phyloP scores from a whole-genome alignment of 2,113 vertebrate species.

The Synodontis membranacea region DNA sequence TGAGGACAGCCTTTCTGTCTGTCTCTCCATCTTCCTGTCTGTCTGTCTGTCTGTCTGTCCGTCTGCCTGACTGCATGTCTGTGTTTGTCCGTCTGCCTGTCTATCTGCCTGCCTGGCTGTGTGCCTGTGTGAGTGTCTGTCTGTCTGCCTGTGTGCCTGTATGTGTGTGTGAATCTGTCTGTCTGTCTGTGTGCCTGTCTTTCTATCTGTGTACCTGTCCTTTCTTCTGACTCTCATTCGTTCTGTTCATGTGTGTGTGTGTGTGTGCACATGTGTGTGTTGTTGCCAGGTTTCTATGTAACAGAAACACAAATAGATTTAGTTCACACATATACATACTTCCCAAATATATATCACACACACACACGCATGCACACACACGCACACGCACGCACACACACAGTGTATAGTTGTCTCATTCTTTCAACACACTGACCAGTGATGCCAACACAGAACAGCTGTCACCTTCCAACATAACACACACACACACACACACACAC shows the following conservation, averaged over 20 bases:
- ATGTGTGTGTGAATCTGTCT: too few species aligned
- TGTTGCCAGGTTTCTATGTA: slow-evolving; percentile 48
- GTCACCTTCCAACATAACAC: slow-evolving; percentile 2
- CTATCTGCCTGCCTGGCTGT: not conserved
- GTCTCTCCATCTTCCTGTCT: not conserved
- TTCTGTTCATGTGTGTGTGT: not conserved
- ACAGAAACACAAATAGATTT: slow-evolving; percentile 62
- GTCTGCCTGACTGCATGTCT: not conserved
- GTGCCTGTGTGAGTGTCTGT: not conserved
- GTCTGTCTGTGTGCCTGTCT: too few species aligned
- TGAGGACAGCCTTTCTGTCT: not conserved
- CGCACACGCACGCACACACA: slow-evolving; percentile 1
- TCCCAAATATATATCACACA: slow-evolving; percentile 39
- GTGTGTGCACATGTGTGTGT: not conserved
- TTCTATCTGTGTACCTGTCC: too few species aligned
- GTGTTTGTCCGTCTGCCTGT: not conserved
- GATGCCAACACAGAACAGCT: slow-evolving; percentile 32
- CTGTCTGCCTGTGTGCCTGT: not conserved
- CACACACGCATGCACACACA: slow-evolving; percentile 21
- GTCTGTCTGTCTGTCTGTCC: not conserved
- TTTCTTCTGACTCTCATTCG: too few species aligned
- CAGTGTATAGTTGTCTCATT: slow-evolving; percentile 45
- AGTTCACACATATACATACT: slow-evolving; percentile 36
- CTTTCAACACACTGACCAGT: slow-evolving; percentile 62
- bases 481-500: slow-evolving; percentile 3